A percentile compares a stretch with the other conserved stretches of the same genome.
These are phyloP conservation scores for Mohoua ochrocephala DNA, from an alignment of 2,113 vertebrate species.

Conservation along the genomic window DNA sequence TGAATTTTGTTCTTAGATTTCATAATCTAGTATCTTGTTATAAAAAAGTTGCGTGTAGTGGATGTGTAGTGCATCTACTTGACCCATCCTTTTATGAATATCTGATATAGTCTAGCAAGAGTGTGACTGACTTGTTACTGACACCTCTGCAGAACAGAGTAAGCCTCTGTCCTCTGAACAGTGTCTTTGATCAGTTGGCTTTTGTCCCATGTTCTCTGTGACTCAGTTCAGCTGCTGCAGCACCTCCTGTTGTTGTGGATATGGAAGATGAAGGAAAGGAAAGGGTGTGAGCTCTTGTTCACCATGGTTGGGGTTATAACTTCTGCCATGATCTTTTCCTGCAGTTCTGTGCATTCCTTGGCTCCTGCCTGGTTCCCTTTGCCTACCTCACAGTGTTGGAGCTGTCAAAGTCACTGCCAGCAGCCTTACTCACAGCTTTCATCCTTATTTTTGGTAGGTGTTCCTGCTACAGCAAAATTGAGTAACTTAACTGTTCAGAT, in stretches of 20 bases:
- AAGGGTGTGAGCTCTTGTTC: not conserved
- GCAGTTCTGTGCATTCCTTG: constrained; percentile 89
- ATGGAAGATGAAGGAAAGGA: not conserved
- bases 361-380: constrained; percentile 86
- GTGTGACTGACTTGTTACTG: not conserved
- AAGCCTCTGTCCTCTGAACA: not conserved
- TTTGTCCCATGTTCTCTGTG: not conserved
- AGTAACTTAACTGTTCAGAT: not conserved
- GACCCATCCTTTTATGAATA: not conserved
- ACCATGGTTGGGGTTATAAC: not conserved
- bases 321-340: not conserved
- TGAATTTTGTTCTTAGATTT: not conserved
- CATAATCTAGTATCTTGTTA: not conserved
- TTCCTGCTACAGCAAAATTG: not conserved
- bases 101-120: not conserved
- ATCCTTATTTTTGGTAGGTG: constrained; percentile 90
- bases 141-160: not conserved
- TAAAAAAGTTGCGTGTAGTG: not conserved
- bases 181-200: not conserved
- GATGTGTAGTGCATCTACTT: not conserved
- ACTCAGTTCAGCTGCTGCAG: not conserved
- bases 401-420: constrained; percentile 80
- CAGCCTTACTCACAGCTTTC: constrained; percentile 83
- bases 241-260: not conserved
- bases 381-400: constrained; percentile 88